Percentiles rank a stretch among this genome's conserved stretches.
phyloP scores from a whole-genome alignment of 2,888 invertebrate species.

The Mythimna albipuncta region DNA sequence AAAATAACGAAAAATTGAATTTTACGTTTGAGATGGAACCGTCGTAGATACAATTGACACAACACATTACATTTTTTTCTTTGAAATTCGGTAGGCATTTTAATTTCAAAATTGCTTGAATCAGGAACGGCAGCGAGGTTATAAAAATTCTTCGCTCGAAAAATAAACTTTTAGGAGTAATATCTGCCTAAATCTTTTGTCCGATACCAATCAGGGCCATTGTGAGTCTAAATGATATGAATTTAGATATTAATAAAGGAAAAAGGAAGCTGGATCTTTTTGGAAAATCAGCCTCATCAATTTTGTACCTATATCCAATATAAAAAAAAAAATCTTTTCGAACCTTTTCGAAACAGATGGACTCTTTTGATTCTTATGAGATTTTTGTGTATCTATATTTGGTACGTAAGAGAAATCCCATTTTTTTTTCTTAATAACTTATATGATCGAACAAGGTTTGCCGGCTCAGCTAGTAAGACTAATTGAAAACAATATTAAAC shows the following conservation, averaged over 20 bases:
- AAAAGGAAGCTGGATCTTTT: slow-evolving; percentile 18
- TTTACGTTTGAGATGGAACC: slow-evolving; percentile 16
- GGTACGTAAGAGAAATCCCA: too few relatives aligned
- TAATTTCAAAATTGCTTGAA: slow-evolving; percentile 17
- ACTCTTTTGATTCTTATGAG: too few relatives aligned
- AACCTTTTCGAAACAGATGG: too few relatives aligned
- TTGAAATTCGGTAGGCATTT: neutral
- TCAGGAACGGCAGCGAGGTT: slow-evolving; percentile 6
- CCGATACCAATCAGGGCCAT: slow-evolving; percentile 46
- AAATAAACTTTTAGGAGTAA: slow-evolving; percentile 24
- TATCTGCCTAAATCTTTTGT: slow-evolving; percentile 36
- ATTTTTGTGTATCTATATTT: too few relatives aligned
- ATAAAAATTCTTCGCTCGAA: slow-evolving; percentile 21
- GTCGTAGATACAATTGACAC: neutral
- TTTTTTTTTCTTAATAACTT: too few relatives aligned
- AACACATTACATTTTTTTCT: neutral
- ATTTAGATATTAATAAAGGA: slow-evolving; percentile 40
- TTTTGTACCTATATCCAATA: neutral
- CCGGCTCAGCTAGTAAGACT: too few relatives aligned
- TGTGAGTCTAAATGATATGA: slow-evolving; percentile 44
- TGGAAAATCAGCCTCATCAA: neutral
- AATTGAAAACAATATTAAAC: too few relatives aligned
- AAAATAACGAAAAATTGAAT: slow-evolving; percentile 31
- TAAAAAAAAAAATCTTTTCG: too few relatives aligned
- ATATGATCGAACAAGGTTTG: too few relatives aligned